Conservation (phyloP, 1,140 invertebrate genomes). For the Heterodera carotae region DNA sequence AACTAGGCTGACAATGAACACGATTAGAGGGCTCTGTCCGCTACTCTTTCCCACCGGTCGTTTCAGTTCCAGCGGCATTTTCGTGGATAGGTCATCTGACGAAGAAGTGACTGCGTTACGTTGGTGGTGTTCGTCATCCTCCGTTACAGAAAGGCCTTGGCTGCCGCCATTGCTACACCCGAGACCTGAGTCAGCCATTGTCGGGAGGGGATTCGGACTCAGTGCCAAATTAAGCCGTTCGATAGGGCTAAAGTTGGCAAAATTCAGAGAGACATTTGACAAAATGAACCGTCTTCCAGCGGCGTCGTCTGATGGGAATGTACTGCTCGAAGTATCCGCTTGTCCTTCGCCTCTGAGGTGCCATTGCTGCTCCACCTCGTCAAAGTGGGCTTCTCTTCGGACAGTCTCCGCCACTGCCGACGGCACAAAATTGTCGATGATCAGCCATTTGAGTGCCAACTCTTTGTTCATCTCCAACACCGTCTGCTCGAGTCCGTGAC, state of each 20-base stretch:
- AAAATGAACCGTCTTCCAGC: constrained; percentile 6
- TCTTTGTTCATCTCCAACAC: constrained; percentile 78
- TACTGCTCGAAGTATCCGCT: neutral
- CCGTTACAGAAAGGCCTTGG: constrained; percentile 4
- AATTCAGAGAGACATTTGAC: neutral
- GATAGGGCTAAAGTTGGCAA: neutral
- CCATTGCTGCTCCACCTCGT: constrained; percentile 77
- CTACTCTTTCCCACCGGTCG: constrained; percentile 4
- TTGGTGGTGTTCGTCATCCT: constrained; percentile 13
- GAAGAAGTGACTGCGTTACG: neutral
- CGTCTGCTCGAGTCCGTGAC: constrained; percentile 78
- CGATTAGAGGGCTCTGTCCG: too few relatives aligned
- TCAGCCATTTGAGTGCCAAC: constrained; percentile 73
- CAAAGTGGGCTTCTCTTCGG: constrained; percentile 76
- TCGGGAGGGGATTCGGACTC: neutral
- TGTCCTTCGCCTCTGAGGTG: constrained; percentile 7
- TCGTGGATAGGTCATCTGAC: neutral
- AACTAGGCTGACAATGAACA: too few relatives aligned
- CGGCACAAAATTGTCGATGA: constrained; percentile 96
- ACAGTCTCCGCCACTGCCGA: constrained; percentile 82
- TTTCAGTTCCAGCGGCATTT: constrained; percentile 4
- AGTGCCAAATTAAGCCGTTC: constrained; percentile 17
- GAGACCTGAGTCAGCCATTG: constrained; percentile 56
- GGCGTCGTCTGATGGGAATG: neutral
- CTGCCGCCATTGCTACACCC: constrained; percentile 39